Base-by-base conservation (phyloP, 2,888 invertebrate genomes). In the Trichogramma evanescens region DNA sequence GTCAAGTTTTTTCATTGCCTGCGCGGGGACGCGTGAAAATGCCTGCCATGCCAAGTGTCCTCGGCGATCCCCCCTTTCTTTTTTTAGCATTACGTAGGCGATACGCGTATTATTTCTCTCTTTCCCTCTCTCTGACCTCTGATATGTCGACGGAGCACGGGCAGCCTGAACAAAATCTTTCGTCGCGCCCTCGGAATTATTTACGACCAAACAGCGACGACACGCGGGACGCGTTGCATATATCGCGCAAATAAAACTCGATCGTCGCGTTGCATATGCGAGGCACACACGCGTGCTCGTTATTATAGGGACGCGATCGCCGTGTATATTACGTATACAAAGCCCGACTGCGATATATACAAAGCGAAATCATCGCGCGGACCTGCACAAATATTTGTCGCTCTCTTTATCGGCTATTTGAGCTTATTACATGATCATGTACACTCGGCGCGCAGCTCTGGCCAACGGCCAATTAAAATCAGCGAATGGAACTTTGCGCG, bases 391-490 rank as follows among this genome's bases (percentile, higher is more conserved):
- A 70, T 70, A 60, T 63, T 63, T 63, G 55, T 50, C 51, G 13
- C 43, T 8, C 13, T 8, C 54, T 44, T 52, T 44, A 48, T 55
- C 9, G 41, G 1, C 39, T 69, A 66, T 71, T 71, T 71, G 69
- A 67, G 68, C 66, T 67, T 62, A 66, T 62, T 68, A 56, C 50
- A 58, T 48, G 26, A 26, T 26, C 26, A 26, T 26, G 26, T 26
- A 26, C 26, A 26, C 26, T 26, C 26, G 26, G 26, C 26, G 26
- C 26, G 26, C 26, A 26, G 66, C 63, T 65, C 67, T 71, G 72
- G 72, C 69, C 38, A 49, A 52, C 59, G 60, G 72, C 71, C 72
- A 72, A 70, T 71, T 70, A 72, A 72, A 72, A 72, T 71, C 68
- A 61, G 61, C 66, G 58, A 63, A 59, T 48, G 52, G 7, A 48